These are phyloP conservation scores for Drosophila robusta DNA, from an alignment of 2,888 invertebrate genomes.

Conservation along the genomic window DNA sequence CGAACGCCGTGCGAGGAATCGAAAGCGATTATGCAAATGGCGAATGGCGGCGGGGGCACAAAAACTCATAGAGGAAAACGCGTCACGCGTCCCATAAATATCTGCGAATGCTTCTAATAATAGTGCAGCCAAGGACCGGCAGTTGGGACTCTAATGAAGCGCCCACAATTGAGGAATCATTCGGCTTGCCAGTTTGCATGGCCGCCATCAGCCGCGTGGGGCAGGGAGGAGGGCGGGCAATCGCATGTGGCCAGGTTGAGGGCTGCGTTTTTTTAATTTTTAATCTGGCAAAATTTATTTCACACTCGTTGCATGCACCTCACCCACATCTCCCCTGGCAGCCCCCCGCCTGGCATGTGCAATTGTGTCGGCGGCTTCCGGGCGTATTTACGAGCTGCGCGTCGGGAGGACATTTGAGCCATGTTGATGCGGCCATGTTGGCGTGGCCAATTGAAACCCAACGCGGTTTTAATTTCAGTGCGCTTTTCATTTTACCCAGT, in stretches of 20 bases:
- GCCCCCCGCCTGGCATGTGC: constrained; percentile 16
- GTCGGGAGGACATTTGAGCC: constrained; percentile 48
- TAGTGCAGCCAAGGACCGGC: constrained; percentile 48
- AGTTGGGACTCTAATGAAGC: constrained; percentile 47
- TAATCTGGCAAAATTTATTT: constrained; percentile 74
- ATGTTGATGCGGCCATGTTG: constrained; percentile 54
- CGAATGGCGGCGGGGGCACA: background rate
- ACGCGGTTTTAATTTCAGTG: constrained; percentile 62
- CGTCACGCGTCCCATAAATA: constrained; percentile 79
- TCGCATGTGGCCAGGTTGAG: constrained; percentile 5
- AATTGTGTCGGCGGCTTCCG: constrained; percentile 62
- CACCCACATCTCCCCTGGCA: background rate
- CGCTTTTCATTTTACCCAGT: constrained; percentile 21
- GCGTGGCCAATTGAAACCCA: constrained; percentile 66
- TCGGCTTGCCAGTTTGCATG: constrained; percentile 41
- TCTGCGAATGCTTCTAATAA: constrained; percentile 78
- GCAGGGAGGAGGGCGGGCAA: background rate
- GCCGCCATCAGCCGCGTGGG: constrained; percentile 49
- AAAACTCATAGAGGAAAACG: constrained; percentile 38
- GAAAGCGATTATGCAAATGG: constrained; percentile 83
- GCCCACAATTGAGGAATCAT: constrained; percentile 45
- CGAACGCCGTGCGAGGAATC: constrained; percentile 76
- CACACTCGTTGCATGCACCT: constrained; percentile 67
- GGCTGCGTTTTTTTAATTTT: constrained; percentile 58
- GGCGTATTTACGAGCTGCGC: constrained; percentile 61